Evolutionary conservation across 2,888 invertebrate species (phyloP), one percentile per base, ranked within the genome.

Genomic region (Arenicola marina): DNA sequence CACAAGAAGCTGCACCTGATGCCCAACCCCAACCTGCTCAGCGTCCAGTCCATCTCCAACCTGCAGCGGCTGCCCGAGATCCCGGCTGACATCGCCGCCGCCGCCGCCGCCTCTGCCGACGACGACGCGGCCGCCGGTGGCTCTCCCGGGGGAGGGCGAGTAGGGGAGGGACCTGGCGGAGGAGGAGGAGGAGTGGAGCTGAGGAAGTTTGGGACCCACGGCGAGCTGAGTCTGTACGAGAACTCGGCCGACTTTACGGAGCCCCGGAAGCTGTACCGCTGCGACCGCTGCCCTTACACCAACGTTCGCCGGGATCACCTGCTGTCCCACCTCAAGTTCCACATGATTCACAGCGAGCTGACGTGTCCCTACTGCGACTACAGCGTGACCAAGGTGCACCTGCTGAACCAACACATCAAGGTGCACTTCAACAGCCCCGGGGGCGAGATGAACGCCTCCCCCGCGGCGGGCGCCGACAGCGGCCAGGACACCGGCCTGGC

Each of bases 301-400:
- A 91, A 90, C 76, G 87, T 87, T 57, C 87, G 91, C 15, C 87
- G 88, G 69, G 90, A 91, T 74, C 88, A 90, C 1, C 87, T 92
- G 28, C 89, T 88, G 68, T 89, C 89, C 75, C 94, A 94, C 81
- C 86, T 89, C 70, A 88, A 89, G 76, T 87, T 91, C 65, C 93
- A 94, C 78, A 87, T 89, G 77, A 83, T 88, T 11, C 87, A 88
- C 3, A 88, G 88, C 51, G 86, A 86, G 66, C 88, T 89, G 75
- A 88, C 88, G 68, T 94, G 94, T 83, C 88, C 89, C 28, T 90
- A 90, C 80, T 94, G 94, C 82, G 92, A 92, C 84, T 91, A 91
- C 80, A 89, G 90, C 29, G 90, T 90, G 31, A 87, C 89, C 2
- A 90, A 91, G 74, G 88, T 88, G 62, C 88, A 90, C 75, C 88